Conservation (phyloP, 2,113 vertebrate species). For the Lepisosteus oculatus region DNA sequence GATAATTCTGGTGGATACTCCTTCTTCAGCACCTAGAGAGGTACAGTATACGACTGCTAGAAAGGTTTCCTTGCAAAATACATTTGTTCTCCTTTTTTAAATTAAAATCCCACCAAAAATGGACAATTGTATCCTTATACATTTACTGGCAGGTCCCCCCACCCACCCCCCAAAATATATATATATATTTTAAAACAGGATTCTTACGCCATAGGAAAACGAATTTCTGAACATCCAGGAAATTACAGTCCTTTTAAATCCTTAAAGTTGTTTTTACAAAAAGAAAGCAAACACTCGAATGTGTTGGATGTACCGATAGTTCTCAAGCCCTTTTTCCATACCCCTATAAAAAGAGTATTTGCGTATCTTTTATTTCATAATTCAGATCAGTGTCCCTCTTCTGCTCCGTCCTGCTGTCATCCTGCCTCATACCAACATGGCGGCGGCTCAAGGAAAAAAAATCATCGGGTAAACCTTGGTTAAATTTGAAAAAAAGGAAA, state of each 20-base stretch:
- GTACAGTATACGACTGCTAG: not conserved
- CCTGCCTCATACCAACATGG: conserved; percentile 17
- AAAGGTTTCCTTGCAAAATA: conserved; percentile 5
- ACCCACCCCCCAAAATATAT: not conserved
- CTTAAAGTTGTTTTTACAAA: not conserved
- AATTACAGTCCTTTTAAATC: not conserved
- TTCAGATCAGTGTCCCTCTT: not conserved
- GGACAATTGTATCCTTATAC: not conserved
- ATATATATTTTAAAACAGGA: not conserved
- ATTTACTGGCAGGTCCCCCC: not conserved
- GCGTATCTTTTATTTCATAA: conserved; percentile 6
- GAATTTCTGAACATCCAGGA: not conserved
- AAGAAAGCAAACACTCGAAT: not conserved
- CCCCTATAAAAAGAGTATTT: conserved; percentile 3
- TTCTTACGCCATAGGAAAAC: conserved; percentile 14
- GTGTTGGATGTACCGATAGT: conserved; percentile 1
- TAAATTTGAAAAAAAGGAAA: not conserved
- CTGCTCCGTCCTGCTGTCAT: conserved; percentile 10
- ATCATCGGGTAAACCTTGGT: conserved; percentile 13
- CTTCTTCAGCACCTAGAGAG: not conserved
- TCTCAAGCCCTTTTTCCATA: not conserved
- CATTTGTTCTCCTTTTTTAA: conserved; percentile 4
- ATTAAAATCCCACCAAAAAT: not conserved
- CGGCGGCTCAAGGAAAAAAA: conserved; percentile 2
- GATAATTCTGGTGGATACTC: conserved; percentile 4